These are phyloP conservation scores for Spialia ferax DNA, from an alignment of 2,888 invertebrate genomes.

Conservation along the genomic window DNA sequence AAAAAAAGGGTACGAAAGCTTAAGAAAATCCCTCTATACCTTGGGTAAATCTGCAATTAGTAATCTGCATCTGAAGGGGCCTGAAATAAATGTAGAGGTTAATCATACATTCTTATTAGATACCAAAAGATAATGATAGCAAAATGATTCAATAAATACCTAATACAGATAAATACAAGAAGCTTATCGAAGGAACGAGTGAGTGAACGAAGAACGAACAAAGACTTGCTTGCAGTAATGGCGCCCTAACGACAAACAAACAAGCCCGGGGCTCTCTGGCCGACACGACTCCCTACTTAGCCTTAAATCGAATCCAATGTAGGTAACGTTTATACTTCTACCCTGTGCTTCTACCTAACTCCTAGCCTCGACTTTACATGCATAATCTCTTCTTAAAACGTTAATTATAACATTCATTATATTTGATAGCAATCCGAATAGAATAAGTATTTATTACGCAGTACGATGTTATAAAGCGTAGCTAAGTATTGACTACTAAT, in stretches of 20 bases:
- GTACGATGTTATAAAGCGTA: too few relatives aligned
- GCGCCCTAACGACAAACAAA: slow-evolving; percentile 32
- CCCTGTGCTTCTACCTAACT: too few relatives aligned
- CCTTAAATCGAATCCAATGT: slow-evolving; percentile 29
- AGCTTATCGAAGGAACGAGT: too few relatives aligned
- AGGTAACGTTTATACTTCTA: slow-evolving; percentile 20
- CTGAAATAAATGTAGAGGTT: too few relatives aligned
- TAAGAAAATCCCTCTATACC: too few relatives aligned
- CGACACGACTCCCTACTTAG: slow-evolving; percentile 44
- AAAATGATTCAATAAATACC: neutral
- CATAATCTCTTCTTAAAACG: neutral
- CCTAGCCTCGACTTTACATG: neutral
- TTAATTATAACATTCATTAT: too few relatives aligned
- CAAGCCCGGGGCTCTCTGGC: slow-evolving; percentile 4
- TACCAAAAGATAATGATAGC: neutral
- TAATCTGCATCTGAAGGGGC: too few relatives aligned
- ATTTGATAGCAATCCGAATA: too few relatives aligned
- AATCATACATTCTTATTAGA: neutral
- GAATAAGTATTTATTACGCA: too few relatives aligned
- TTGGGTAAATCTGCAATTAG: too few relatives aligned
- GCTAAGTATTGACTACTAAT: too few relatives aligned
- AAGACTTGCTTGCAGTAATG: slow-evolving; percentile 16
- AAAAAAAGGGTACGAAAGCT: too few relatives aligned
- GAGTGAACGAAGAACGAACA: neutral
- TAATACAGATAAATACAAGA: neutral